Conservation (phyloP, 2,888 invertebrate species). For the Ernsta delagoae region DNA sequence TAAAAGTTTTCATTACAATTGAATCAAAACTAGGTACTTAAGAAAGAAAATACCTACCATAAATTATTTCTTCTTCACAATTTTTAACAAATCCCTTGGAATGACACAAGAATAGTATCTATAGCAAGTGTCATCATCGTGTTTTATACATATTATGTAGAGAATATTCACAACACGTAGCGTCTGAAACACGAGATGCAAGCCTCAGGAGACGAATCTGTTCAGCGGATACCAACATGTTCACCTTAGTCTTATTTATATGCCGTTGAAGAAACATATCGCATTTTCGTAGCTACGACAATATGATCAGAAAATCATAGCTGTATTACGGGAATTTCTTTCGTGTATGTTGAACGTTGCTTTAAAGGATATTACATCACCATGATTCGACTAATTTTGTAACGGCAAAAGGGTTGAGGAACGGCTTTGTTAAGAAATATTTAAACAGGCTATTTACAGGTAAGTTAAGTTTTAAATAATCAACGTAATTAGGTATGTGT, state of each 20-base stretch:
- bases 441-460: too few species aligned
- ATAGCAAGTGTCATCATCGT: not conserved
- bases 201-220: conserved; percentile 76
- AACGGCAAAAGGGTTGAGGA: too few species aligned
- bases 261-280: conserved; percentile 68
- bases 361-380: not conserved
- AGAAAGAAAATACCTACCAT: too few species aligned
- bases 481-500: too few species aligned
- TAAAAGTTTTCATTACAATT: too few species aligned
- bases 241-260: conserved; percentile 71
- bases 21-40: too few species aligned
- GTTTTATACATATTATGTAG: not conserved
- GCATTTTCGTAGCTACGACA: conserved; percentile 52
- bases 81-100: not conserved
- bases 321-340: not conserved
- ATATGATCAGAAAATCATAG: conserved; percentile 9
- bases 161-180: conserved; percentile 74
- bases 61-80: too few species aligned
- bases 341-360: not conserved
- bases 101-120: not conserved
- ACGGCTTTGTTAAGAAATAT: too few species aligned
- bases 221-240: conserved; percentile 60
- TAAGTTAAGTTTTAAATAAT: too few species aligned
- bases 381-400: too few species aligned
- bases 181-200: conserved; percentile 73